Evolutionary conservation across 2,888 invertebrate species (phyloP), one percentile per base, ranked within the genome.

Genomic region (Xylocampa areola): DNA sequence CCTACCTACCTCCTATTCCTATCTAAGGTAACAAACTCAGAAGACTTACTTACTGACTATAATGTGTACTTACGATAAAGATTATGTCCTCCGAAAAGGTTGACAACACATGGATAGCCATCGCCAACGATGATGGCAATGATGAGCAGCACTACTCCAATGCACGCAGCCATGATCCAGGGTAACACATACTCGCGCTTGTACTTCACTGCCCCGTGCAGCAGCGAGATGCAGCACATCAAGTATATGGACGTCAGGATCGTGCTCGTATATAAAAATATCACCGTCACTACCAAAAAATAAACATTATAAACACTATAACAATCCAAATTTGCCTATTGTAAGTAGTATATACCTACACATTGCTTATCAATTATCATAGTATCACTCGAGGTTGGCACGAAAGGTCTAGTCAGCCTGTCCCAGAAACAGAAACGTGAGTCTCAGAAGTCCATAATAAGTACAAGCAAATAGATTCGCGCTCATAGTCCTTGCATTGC

Each of bases 171-270:
- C 80, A 90, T 79, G 35, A 92, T 89, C 94, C 94, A 94, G 2
- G 94, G 93, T 43, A 93, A 44, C 33, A 94, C 85, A 73, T 91
- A 94, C 68, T 91, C 92, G 39, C 91, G 87, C 67, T 90, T 90
- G 79, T 89, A 91, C 71, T 89, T 89, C 10, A 94, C 87, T 1
- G 94, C 94, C 29, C 94, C 94, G 79, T 93, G 90, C 16, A 94
- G 86, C 40, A 94, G 79, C 4, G 90, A 91, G 61, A 94, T 88
- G 67, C 92, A 93, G 81, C 92, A 91, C 87, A 93, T 87, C 72
- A 94, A 82, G 73, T 94, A 94, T 57, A 94, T 85, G 3, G 91
- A 86, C 3, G 90, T 92, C 54, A 92, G 79, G 45, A 92, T 88
- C 45, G 94, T 92, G 75, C 91, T 90, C 11, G 91, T 89, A 74